Base-by-base conservation (phyloP, 2,888 invertebrate genomes). In the Escarpia spicata region DNA sequence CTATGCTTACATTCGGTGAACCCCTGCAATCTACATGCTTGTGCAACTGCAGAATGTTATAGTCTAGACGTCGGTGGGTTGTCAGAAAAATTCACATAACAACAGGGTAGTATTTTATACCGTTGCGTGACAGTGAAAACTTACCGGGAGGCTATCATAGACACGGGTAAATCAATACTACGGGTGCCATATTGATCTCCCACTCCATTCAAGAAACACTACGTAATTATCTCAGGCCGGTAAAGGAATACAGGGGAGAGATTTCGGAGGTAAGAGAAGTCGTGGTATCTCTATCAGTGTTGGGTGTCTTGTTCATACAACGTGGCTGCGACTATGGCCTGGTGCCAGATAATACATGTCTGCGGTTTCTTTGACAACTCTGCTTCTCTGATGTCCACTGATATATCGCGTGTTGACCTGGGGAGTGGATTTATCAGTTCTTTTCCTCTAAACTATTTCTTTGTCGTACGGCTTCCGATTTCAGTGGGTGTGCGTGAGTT, bases 391-490 rank as follows among this genome's bases (percentile, higher is more conserved):
- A 12, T 75, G 26, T 26, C 75, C 75, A 75, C 75, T 26, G 75
- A 75, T 75, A 75, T 75, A 75, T 75, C 75, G 75, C 2, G 75
- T 75, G 75, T 75, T 26, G 19, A 75, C 75, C 26, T 75, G 19
- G 26, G 75, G 75, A 26, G 6, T 75, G 75, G n/a, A 75, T 75
- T 75, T 75, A 75, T 75, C 75, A 75, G 75, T 26, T 75, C 75
- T 26, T 75, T 75, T 75, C 75, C 75, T 15, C 75, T 75, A n/a
- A 75, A 75, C 75, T 75, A 75, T 75, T 75, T 75, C 75, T 75
- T 75, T 75, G 75, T 75, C 19, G 6, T 26, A 15, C 1, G 26
- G 75, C 26, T 75, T 75, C 75, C 3, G 3, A 75, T 75, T 75
- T 75, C 75, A 75, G 26, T 75, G 75, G 75, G 75, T 75, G n/a